Evolutionary conservation across 1,140 invertebrate species (phyloP).

Genomic region (Polyergus mexicanus): DNA sequence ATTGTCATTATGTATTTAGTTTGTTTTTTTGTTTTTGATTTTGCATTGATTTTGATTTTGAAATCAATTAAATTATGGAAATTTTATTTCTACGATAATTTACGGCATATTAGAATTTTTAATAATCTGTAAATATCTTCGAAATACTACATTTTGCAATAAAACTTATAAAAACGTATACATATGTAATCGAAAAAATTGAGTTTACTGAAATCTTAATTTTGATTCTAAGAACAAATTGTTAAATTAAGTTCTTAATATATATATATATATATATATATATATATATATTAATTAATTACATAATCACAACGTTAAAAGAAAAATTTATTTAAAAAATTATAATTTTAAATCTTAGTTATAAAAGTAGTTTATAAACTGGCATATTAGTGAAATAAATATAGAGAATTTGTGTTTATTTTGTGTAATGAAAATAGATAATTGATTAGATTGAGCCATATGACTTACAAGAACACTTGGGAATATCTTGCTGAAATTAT

Average conservation of each 20-base stretch:
- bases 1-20: not conserved
- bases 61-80: slow-evolving; percentile 1
- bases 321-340: not conserved
- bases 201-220: not conserved
- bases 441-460: not conserved
- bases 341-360: not conserved
- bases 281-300: not conserved
- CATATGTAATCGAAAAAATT: not conserved
- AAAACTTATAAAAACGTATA: not conserved
- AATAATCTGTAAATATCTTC: not conserved
- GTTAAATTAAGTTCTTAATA: not conserved
- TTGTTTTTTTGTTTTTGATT: not conserved
- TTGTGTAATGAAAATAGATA: not conserved
- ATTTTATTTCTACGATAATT: not conserved
- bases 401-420: not conserved
- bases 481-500: not conserved
- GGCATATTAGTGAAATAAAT: not conserved
- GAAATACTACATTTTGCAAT: not conserved
- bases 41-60: not conserved
- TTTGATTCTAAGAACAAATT: not conserved
- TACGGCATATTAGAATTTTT: not conserved
- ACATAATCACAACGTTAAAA: not conserved
- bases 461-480: not conserved
- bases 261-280: not conserved
- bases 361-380: not conserved